A percentile compares a stretch with the other conserved stretches of the same genome.
These are phyloP conservation scores for Allacma fusca DNA, from an alignment of 2,888 invertebrate species.

Conservation along the genomic window DNA sequence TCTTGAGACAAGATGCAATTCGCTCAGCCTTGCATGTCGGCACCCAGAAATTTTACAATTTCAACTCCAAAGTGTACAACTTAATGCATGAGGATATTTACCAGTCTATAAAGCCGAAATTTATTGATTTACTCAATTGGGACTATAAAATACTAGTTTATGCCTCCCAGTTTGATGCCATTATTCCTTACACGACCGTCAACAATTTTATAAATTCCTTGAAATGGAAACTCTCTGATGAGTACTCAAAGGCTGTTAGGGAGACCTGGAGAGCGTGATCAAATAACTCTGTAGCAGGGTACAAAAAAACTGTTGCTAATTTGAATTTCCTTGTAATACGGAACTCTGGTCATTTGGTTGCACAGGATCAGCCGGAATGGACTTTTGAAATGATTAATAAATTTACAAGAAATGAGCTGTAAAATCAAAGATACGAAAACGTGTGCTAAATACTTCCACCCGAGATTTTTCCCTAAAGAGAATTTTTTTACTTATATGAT, in stretches of 20 bases:
- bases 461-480: too few relatives aligned
- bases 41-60: constrained; percentile 61
- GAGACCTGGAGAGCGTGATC: constrained; percentile 73
- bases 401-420: constrained; percentile 66
- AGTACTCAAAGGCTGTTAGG: constrained; percentile 73
- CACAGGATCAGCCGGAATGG: constrained; percentile 80
- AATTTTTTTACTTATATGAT: too few relatives aligned
- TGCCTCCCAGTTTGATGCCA: constrained; percentile 89
- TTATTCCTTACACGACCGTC: constrained; percentile 86
- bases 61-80: constrained; percentile 70
- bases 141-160: constrained; percentile 80
- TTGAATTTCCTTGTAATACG: constrained; percentile 78
- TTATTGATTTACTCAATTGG: constrained; percentile 71
- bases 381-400: constrained; percentile 76
- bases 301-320: constrained; percentile 75
- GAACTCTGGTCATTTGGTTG: constrained; percentile 84
- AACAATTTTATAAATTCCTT: constrained; percentile 78
- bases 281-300: constrained; percentile 75
- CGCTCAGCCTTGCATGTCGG: constrained; percentile 64
- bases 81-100: constrained; percentile 79
- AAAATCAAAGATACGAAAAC: too few relatives aligned
- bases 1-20: constrained; percentile 26
- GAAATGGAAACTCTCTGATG: constrained; percentile 73
- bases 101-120: constrained; percentile 78
- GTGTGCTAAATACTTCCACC: too few relatives aligned